Percentiles rank a stretch among this genome's conserved stretches.
phyloP scores from a whole-genome alignment of 2,113 vertebrate species.

The Bufo gargarizans region DNA sequence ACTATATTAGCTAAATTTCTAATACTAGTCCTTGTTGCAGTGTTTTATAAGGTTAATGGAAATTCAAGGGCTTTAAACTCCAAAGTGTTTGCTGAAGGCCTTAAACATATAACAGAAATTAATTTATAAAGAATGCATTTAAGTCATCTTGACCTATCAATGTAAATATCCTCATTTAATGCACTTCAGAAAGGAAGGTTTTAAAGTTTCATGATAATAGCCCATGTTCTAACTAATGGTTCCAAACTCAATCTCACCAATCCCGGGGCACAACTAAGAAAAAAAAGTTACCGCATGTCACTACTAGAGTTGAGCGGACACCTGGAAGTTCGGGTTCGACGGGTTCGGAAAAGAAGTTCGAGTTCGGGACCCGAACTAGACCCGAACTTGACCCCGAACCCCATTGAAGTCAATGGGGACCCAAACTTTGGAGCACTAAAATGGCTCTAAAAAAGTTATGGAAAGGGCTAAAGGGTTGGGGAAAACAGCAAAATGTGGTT shows the following conservation, averaged over 20 bases:
- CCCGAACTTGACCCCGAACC: too few relatives aligned
- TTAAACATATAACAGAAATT: conserved; percentile 14
- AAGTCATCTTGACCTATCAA: background rate
- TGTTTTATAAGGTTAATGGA: conserved; percentile 9
- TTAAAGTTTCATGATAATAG: background rate
- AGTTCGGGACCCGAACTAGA: too few relatives aligned
- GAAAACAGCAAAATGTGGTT: too few relatives aligned
- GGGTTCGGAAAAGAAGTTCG: too few relatives aligned
- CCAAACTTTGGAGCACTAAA: too few relatives aligned
- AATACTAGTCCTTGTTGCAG: background rate
- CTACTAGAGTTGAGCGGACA: too few relatives aligned
- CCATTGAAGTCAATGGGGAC: too few relatives aligned
- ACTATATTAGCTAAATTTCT: too few relatives aligned
- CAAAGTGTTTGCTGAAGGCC: conserved; percentile 1
- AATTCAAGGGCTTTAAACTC: conserved; percentile 5
- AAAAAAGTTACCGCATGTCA: background rate
- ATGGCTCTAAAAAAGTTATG: too few relatives aligned
- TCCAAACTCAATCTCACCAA: background rate
- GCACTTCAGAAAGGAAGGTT: conserved; percentile 4
- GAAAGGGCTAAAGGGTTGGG: too few relatives aligned
- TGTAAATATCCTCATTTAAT: background rate
- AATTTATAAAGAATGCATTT: conserved; percentile 3
- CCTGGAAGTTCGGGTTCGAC: too few relatives aligned
- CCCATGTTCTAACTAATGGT: background rate
- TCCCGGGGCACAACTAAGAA: background rate